Evolutionary conservation across 2,113 vertebrate genomes (phyloP).

Genomic region (Takifugu bimaculatus): DNA sequence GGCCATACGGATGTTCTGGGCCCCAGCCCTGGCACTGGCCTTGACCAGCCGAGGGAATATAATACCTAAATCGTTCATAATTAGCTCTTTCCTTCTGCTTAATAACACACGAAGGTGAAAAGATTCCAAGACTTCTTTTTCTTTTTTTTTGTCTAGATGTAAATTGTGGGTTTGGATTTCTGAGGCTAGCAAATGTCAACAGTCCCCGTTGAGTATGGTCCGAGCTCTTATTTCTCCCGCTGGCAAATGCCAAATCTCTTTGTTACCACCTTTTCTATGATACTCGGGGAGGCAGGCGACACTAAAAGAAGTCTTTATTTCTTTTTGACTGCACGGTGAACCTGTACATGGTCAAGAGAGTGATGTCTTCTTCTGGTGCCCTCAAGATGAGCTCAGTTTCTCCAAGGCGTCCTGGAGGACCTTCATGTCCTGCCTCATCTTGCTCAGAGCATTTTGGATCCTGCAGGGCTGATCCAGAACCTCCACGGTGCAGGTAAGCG

Average conservation of each 20-base stretch:
- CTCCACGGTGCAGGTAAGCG: conserved; percentile 75
- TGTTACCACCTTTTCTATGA: background rate
- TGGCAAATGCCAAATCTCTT: background rate
- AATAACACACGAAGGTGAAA: conserved; percentile 65
- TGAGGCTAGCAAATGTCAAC: conserved; percentile 25
- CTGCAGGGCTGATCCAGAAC: conserved; percentile 74
- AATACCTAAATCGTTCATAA: conserved; percentile 71
- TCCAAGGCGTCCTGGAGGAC: conserved; percentile 75
- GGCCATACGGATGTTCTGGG: conserved; percentile 39
- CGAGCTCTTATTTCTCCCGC: conserved; percentile 3
- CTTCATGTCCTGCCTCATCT: conserved; percentile 75
- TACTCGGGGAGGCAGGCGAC: background rate
- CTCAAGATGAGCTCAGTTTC: conserved; percentile 60
- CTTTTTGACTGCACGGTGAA: conserved; percentile 11
- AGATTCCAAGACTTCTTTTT: conserved; percentile 57
- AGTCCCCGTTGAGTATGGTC: conserved; percentile 49
- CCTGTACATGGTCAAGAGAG: too few species aligned
- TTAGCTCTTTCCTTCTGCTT: conserved; percentile 65
- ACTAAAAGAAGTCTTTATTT: conserved; percentile 56
- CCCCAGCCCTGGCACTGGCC: conserved; percentile 51
- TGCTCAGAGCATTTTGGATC: conserved; percentile 69
- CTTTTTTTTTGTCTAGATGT: conserved; percentile 42
- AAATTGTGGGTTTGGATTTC: conserved; percentile 67
- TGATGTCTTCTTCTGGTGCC: too few species aligned
- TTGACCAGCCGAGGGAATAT: conserved; percentile 54